Evolutionary conservation across 2,888 invertebrate species (phyloP).

Genomic region (Lacanobia wlatinum): DNA sequence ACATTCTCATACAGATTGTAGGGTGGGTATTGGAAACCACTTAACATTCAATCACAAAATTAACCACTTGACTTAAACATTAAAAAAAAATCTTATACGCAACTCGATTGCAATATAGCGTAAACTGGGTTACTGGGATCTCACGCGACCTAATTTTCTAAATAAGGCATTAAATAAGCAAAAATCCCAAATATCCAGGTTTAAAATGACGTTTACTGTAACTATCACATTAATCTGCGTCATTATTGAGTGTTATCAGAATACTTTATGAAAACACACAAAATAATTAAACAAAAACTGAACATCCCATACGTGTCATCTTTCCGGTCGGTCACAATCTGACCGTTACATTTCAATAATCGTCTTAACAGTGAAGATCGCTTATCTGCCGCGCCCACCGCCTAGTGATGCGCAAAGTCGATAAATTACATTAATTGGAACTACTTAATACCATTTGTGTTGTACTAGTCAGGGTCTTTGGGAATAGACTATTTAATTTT

Average conservation of each 20-base stretch:
- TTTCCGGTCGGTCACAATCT: slow-evolving; percentile 90
- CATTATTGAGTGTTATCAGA: too few species aligned
- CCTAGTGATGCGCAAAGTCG: slow-evolving; percentile 76
- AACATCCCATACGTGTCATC: slow-evolving; percentile 76
- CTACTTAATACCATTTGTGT: slow-evolving; percentile 18
- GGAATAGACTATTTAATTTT: slow-evolving; percentile 7
- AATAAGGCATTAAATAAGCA: too few species aligned
- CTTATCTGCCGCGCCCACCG: slow-evolving; percentile 88
- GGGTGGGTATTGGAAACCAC: too few species aligned
- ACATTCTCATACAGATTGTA: neutral
- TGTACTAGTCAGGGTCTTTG: slow-evolving; percentile 28
- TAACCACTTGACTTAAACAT: too few species aligned
- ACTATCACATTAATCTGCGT: too few species aligned
- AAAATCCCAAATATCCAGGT: too few species aligned
- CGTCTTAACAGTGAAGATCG: slow-evolving; percentile 89
- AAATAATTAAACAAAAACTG: neutral
- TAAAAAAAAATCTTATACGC: too few species aligned
- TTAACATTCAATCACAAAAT: too few species aligned
- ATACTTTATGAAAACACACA: too few species aligned
- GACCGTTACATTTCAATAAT: slow-evolving; percentile 91
- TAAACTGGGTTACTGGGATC: too few species aligned
- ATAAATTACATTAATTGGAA: slow-evolving; percentile 48
- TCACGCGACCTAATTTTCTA: too few species aligned
- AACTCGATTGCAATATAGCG: neutral
- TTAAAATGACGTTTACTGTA: too few species aligned